These are phyloP conservation scores for Drosophila funebris DNA, from an alignment of 1,140 invertebrate genomes.

Conservation along the genomic window DNA sequence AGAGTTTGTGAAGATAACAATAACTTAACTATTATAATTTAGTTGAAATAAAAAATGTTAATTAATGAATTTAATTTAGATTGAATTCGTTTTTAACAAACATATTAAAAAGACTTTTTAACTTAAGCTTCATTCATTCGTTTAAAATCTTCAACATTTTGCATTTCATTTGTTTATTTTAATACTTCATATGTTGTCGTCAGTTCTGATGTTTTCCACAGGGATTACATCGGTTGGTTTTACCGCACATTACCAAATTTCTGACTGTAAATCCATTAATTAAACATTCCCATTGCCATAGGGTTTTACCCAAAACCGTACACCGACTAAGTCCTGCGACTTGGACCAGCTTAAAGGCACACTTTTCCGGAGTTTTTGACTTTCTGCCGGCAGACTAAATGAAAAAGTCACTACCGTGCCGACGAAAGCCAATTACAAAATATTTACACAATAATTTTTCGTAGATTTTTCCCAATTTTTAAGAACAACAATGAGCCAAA, in stretches of 20 bases:
- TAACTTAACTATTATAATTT: no score
- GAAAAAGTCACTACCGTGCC: slow-evolving; percentile 38
- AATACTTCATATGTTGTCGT: not conserved
- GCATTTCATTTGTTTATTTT: not conserved
- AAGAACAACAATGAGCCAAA: slow-evolving; percentile 22
- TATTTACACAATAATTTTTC: slow-evolving; percentile 61
- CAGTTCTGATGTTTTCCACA: slow-evolving; percentile 4
- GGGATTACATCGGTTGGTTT: slow-evolving; percentile 15
- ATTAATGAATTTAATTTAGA: not conserved
- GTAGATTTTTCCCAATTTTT: slow-evolving; percentile 57
- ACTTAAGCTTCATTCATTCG: not conserved
- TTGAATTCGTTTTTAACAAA: no score
- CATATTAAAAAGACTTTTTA: not conserved
- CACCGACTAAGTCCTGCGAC: slow-evolving; percentile 22
- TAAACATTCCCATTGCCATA: slow-evolving; percentile 7
- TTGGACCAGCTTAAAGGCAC: slow-evolving; percentile 27
- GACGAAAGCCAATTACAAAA: slow-evolving; percentile 65
- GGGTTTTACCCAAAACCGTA: slow-evolving; percentile 21
- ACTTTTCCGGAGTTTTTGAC: slow-evolving; percentile 24
- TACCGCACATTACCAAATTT: slow-evolving; percentile 30
- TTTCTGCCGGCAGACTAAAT: slow-evolving; percentile 12
- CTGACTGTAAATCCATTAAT: slow-evolving; percentile 12
- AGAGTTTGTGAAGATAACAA: no score
- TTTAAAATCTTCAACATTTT: not conserved
- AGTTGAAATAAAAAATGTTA: not conserved